Conservation (phyloP, 2,113 vertebrate genomes). For the Pluvialis apricaria region DNA sequence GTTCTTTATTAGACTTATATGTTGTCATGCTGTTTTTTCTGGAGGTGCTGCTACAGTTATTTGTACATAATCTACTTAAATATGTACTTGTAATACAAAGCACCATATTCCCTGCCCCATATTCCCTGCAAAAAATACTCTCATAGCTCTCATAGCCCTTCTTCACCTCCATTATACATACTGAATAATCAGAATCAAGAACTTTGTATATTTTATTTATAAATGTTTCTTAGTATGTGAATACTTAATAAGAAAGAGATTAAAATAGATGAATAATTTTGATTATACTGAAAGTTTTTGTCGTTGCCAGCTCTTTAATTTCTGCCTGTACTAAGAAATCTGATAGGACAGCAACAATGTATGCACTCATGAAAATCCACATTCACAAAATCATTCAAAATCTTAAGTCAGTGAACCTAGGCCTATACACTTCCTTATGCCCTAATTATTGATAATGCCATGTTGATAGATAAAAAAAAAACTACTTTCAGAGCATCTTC, state of each 20-base stretch:
- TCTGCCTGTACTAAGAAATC: background rate
- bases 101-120: too few relatives aligned
- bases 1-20: background rate
- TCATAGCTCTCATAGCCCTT: background rate
- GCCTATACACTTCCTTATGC: background rate
- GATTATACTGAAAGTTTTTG: background rate
- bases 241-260: background rate
- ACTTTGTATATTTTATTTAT: background rate
- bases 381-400: background rate
- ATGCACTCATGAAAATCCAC: background rate
- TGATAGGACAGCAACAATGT: background rate
- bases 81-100: background rate
- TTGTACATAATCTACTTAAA: background rate
- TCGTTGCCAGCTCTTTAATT: background rate
- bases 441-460: background rate
- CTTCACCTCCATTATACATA: background rate
- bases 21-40: background rate
- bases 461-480: background rate
- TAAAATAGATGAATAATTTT: background rate
- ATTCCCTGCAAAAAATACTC: background rate
- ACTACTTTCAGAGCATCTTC: background rate
- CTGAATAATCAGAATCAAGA: background rate
- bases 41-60: background rate
- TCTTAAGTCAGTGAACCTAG: background rate
- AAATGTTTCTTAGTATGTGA: background rate